Percentiles rank a stretch among this genome's conserved stretches.
Conservation (phyloP, 2,888 invertebrate genomes). For the Drosophila parthenogenetica region DNA sequence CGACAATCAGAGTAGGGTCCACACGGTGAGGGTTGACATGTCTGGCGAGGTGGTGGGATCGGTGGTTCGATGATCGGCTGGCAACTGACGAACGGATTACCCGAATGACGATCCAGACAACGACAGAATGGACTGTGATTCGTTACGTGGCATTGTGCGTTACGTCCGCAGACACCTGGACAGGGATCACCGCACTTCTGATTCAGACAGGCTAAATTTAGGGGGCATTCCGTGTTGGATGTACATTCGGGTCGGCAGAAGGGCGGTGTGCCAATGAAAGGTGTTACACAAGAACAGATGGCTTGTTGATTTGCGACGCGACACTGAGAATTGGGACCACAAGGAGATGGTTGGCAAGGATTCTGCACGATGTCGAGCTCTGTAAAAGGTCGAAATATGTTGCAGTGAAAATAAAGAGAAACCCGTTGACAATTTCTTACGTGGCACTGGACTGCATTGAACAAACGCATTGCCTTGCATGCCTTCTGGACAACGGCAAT, state of each 20-base stretch:
- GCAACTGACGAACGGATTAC: constrained; percentile 89
- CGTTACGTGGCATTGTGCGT: constrained; percentile 91
- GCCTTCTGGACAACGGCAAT: constrained; percentile 87
- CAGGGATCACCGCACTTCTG: constrained; percentile 91
- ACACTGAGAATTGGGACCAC: constrained; percentile 93
- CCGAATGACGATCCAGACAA: constrained; percentile 88
- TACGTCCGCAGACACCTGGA: constrained; percentile 89
- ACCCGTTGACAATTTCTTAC: constrained; percentile 82
- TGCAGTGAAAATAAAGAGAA: background rate
- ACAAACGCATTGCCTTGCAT: constrained; percentile 90
- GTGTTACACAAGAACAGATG: constrained; percentile 89
- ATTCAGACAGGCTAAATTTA: constrained; percentile 90
- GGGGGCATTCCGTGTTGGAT: constrained; percentile 89
- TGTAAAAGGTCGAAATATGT: constrained; percentile 36
- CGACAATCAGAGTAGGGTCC: constrained; percentile 88
- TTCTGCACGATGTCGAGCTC: constrained; percentile 70
- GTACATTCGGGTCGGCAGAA: constrained; percentile 91
- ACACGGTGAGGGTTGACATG: constrained; percentile 89
- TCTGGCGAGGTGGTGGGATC: constrained; percentile 86
- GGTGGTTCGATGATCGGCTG: constrained; percentile 81
- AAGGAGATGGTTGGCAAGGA: constrained; percentile 90
- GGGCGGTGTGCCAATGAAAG: constrained; percentile 88
- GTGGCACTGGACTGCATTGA: constrained; percentile 87
- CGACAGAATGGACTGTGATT: constrained; percentile 91
- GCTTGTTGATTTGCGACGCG: constrained; percentile 90